Base-by-base conservation (phyloP, 2,888 invertebrate species). In the Electrophaes corylata region DNA sequence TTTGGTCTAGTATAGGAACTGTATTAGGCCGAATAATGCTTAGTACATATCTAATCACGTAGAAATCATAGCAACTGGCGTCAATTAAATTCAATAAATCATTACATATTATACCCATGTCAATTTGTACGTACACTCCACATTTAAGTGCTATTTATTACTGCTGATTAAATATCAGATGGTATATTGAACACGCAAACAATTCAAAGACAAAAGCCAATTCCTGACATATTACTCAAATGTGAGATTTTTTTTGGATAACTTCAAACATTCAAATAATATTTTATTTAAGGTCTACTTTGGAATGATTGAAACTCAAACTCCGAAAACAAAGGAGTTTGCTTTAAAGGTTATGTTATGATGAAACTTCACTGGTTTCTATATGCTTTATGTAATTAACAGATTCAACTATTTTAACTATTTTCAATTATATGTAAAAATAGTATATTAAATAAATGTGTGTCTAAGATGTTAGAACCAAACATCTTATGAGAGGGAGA, bases 101-200 rank as follows among this genome's bases (percentile, higher is more conserved):
- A 71, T 66, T 62, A 62, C 66, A 71, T 69, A 70, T 69, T 69
- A 65, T 41, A 47, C 16, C 20, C 41, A 29, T 29, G 16, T 37
- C 37, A 16, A 20, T 12, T 65, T 66, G 57, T 61, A 68, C 57
- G 57, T 61, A 68, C 57, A 69, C 70, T 74, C 65, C 71, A n/a
- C 69, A 70, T 69, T 77, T 73, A 73, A 71, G 65, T 69, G 74
- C 69, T 59, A 74, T 75, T 78, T 83, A 83, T 84, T 77, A 75
- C 74, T 74, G 72, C 71, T 78, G 76, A 81, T 83, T 78, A 81
- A 81, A 80, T 77, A 77, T 69, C 71, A 77, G 72, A 71, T 76
- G 71, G 72, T 73, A 72, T 77, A 73, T 72, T 79, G 78, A 76
- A 73, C 76, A 71, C 73, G 73, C 75, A 78, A 83, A 83, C 81